Percentiles rank a stretch among this genome's conserved stretches.
These are phyloP conservation scores for Suncus etruscus DNA, from an alignment of 2,113 vertebrate genomes.

Conservation along the genomic window DNA sequence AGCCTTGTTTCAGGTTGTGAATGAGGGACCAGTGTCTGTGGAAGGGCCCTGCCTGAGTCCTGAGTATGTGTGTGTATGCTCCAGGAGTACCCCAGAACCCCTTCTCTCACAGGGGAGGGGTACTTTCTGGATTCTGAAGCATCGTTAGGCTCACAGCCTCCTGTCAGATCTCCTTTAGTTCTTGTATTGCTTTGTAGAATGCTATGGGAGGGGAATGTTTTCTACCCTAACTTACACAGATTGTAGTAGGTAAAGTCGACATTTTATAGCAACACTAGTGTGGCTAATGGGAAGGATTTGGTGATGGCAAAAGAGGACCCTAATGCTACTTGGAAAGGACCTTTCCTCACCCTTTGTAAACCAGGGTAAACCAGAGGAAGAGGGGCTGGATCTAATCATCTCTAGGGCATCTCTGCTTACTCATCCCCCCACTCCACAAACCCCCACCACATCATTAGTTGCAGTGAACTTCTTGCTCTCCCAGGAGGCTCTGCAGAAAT, in stretches of 20 bases:
- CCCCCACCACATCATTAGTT: no score
- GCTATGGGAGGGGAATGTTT: neutral
- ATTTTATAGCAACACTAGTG: neutral
- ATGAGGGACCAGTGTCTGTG: neutral
- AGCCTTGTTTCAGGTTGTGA: neutral
- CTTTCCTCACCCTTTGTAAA: neutral
- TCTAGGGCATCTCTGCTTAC: neutral
- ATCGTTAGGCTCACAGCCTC: neutral
- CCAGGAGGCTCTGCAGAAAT: no score
- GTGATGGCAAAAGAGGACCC: neutral
- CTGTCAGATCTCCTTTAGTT: neutral
- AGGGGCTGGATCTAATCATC: neutral
- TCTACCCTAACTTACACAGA: no score
- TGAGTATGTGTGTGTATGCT: neutral
- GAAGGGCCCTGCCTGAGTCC: neutral
- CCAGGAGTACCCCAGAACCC: neutral
- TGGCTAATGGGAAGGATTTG: neutral
- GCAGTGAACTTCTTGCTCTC: no score
- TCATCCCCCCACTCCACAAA: no score
- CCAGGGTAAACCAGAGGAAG: neutral
- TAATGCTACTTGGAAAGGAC: neutral
- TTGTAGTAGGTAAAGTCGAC: no score
- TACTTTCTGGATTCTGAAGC: neutral
- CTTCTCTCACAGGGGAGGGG: neutral
- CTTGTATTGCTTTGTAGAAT: neutral